phyloP scores from a whole-genome alignment of 2,797 vertebrate species.

The Orientallactaga sibirica region DNA sequence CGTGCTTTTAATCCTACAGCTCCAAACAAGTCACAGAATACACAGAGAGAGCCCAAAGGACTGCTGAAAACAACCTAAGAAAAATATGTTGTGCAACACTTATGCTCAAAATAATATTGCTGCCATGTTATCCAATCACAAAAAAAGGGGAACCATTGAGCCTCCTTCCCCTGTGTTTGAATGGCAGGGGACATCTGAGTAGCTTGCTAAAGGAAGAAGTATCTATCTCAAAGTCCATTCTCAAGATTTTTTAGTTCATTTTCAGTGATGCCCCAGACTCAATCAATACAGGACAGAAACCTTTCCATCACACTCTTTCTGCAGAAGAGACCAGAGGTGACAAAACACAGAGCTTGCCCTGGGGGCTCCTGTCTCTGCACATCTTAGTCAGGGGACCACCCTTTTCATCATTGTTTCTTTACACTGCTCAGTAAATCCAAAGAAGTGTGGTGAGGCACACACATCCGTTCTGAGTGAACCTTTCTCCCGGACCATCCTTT shows the following conservation, averaged over 20 bases:
- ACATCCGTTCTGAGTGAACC: neutral
- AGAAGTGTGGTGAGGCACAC: neutral
- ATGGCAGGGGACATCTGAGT: neutral
- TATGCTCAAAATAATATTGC: neutral
- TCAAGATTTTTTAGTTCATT: slow-evolving; percentile 15
- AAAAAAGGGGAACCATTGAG: neutral
- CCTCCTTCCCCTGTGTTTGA: neutral
- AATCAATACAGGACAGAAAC: neutral
- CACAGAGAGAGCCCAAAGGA: neutral
- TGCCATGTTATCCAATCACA: neutral
- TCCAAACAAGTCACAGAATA: slow-evolving; percentile 6
- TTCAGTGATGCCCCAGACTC: neutral
- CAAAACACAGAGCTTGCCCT: neutral
- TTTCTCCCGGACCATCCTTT: neutral
- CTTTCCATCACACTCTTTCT: neutral
- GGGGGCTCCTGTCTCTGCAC: neutral
- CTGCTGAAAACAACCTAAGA: neutral
- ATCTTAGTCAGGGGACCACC: neutral
- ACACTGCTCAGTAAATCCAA: neutral
- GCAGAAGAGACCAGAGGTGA: neutral
- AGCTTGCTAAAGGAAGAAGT: neutral
- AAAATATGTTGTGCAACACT: neutral
- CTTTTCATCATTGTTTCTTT: neutral
- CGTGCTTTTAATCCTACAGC: neutral
- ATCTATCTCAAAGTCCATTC: neutral